A percentile compares a stretch with the other conserved stretches of the same genome.
Conservation (phyloP, 1,140 invertebrate species). For the Melanaphis sacchari region DNA sequence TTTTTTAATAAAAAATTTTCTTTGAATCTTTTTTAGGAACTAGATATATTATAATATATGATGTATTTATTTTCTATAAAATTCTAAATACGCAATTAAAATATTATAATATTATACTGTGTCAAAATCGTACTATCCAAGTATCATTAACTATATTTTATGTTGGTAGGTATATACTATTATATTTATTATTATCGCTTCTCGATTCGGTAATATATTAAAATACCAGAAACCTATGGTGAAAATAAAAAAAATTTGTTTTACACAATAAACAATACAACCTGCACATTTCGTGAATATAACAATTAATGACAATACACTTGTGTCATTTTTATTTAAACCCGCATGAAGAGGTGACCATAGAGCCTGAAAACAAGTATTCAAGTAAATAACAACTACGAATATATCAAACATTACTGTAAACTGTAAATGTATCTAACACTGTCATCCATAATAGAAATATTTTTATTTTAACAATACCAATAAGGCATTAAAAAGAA, state of each 20-base stretch:
- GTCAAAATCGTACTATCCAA: not conserved
- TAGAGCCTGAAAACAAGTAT: constrained; percentile 3
- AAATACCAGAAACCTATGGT: not conserved
- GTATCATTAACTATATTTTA: not conserved
- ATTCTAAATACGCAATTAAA: not conserved
- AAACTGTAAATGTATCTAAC: not conserved
- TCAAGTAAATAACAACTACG: not conserved
- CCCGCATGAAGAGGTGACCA: not conserved
- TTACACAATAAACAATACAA: not conserved
- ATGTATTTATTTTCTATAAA: not conserved
- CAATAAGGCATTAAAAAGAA: not conserved
- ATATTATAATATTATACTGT: not conserved
- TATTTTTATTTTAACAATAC: not conserved
- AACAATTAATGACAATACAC: not conserved
- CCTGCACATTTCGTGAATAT: not conserved
- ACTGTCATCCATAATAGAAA: not conserved
- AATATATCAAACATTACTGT: not conserved
- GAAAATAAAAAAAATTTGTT: not conserved
- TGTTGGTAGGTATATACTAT: not conserved
- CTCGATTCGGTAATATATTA: not conserved
- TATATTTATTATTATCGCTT: not conserved
- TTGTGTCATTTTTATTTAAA: not conserved
- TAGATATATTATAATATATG: not conserved
- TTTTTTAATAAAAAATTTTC: not conserved
- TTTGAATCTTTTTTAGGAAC: not conserved